Conservation (phyloP, 1,140 invertebrate species). For the Zaprionus inermis region DNA sequence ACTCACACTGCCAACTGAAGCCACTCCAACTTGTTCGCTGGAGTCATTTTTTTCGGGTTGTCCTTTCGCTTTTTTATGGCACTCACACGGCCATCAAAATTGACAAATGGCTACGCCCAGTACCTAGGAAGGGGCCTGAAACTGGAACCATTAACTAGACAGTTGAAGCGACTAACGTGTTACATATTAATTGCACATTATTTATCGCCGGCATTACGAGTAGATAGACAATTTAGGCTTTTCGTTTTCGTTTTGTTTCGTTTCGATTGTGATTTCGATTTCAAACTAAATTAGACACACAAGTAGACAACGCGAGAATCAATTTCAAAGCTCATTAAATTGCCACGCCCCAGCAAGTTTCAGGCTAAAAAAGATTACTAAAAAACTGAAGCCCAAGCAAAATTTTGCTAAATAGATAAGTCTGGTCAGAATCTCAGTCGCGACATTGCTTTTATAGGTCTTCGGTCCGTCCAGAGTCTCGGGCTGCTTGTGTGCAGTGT, state of each 20-base stretch:
- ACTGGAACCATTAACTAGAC: conserved; percentile 55
- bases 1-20: neutral
- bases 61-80: conserved; percentile 69
- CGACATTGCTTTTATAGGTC: conserved; percentile 14
- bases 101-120: conserved; percentile 66
- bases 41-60: conserved; percentile 7
- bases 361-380: neutral
- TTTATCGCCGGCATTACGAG: conserved; percentile 62
- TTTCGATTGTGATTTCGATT: conserved; percentile 54
- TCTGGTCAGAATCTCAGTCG: conserved; percentile 33
- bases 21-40: neutral
- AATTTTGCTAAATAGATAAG: conserved; percentile 28
- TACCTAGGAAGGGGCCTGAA: neutral
- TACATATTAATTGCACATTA: conserved; percentile 81
- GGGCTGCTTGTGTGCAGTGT: no score
- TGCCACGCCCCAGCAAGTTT: conserved; percentile 10
- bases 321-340: conserved; percentile 80
- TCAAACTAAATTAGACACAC: conserved; percentile 62
- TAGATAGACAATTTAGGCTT: conserved; percentile 45
- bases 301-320: conserved; percentile 28
- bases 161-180: conserved; percentile 72
- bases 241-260: conserved; percentile 20
- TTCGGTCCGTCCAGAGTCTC: conserved; percentile 26
- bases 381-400: conserved; percentile 7
- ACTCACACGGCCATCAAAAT: conserved; percentile 62